Base-by-base conservation (phyloP, 2,797 vertebrate species). In the Mormyrus proboscirostris region DNA sequence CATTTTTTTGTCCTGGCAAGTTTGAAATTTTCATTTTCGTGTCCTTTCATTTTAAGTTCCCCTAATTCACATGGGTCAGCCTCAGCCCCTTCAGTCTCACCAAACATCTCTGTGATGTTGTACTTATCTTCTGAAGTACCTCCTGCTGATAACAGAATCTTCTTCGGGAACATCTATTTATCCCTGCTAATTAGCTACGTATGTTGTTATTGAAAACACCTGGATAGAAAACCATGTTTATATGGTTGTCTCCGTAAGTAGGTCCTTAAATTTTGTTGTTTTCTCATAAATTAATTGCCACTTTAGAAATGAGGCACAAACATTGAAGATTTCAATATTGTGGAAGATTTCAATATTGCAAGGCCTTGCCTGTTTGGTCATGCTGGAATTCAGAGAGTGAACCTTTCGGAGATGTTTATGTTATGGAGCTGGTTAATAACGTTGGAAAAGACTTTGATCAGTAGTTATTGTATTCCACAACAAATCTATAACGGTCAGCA, bases 11-110 rank as follows among this genome's bases (percentile, higher is more conserved):
- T 51, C 83, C 89, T 90, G 90, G 90, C 92, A 92, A 84, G 53
- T 88, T 19, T 88, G 86, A 86, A 86, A 87, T 87, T 87, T 69
- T 76, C 49, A 59, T 57, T 88, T 89, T 88, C 47, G 38, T 90
- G 89, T 88, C 86, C 19, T 14, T 33, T 86, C 89, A 79, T 73
- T 38, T 38, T 89, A 69, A 82, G 86, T 83, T 57, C 50, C 84
- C 89, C 90, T 89, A 41, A 25, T 89, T 92, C 83, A 89, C 86
- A 79, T 88, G 89, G 90, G 90, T 87, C 73, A 22, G 51, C 88
- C 88, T 88, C 73, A 89, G 87, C 76, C 90, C 90, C 92, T 82
- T 19, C 89, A 90, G 1, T 69, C 62, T 69, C 65, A 38, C 73
- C 73, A 79, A 79, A 44, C 73, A 79, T 79, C 38, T n/a, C 73